Base-by-base conservation (phyloP, 2,797 vertebrate genomes). In the Darevskia mixta region DNA sequence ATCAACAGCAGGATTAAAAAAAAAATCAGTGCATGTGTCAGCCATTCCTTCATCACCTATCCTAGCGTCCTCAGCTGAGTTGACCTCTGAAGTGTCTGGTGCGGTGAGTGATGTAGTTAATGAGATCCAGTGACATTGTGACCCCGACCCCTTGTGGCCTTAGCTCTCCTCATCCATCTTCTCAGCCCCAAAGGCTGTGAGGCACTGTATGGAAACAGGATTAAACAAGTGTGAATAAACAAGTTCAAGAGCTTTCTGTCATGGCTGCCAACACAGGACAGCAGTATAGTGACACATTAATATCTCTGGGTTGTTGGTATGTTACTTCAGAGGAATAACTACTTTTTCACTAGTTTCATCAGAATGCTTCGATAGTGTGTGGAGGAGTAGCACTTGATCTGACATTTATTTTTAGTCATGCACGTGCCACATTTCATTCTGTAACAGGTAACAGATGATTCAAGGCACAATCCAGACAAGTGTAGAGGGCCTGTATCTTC, bases 191-290 rank as follows among this genome's bases (percentile, higher is more conserved):
- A 95, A 95, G 95, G 86, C 95, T 94, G 94, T 89, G 93, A 96
- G 94, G 93, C 93, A 94, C 89, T 93, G 89, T 96, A 91, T 95
- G 95, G 95, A 97, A 96, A 97, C 94, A 92, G 94, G 94, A 98
- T 98, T 98, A 98, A 98, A 97, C 93, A 96, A 96, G 96, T 97
- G 97, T 97, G 97, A 97, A 97, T 97, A 97, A 97, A 96, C 95
- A 97, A 96, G 97, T 97, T 97, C 93, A 97, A 95, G 96, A 95
- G 96, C 91, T 91, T 96, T 96, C 96, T 90, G 95, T 97, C 96
- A 93, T 94, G 94, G 95, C 95, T 96, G 96, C 95, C 96, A 93
- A 92, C 89, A 87, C 91, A 69, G 79, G 94, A 43, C 84, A 94
- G 95, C 87, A 84, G 92, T 82, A 91, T 95, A 97, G 95, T 96